These are phyloP conservation scores for Electrona antarctica DNA, from an alignment of 2,113 vertebrate genomes.

Conservation along the genomic window DNA sequence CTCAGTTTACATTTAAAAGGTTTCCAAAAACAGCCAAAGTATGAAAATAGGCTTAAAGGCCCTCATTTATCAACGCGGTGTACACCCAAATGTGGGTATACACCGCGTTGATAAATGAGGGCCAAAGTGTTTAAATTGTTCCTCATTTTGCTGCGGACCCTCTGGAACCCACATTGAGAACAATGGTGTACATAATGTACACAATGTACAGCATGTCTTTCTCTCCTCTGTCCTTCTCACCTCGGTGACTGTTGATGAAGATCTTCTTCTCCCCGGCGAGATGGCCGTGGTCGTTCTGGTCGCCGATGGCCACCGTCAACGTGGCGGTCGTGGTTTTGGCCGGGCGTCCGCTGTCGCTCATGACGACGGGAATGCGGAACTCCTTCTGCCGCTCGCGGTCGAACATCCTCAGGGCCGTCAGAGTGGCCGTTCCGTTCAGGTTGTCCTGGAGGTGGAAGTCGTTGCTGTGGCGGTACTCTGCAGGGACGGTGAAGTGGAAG, in stretches of 20 bases:
- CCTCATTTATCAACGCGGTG: no score
- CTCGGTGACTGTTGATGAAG: conserved; percentile 83
- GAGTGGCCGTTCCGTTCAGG: conserved; percentile 83
- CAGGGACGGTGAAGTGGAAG: conserved; percentile 80
- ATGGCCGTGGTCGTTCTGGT: conserved; percentile 89
- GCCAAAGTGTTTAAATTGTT: no score
- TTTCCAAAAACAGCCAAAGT: no score
- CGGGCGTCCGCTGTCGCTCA: conserved; percentile 86
- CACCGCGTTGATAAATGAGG: no score
- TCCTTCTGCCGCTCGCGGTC: conserved; percentile 87
- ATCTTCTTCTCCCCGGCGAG: conserved; percentile 83
- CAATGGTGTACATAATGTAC: no score
- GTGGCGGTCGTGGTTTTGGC: conserved; percentile 84
- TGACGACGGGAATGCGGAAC: conserved; percentile 83
- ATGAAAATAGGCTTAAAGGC: no score
- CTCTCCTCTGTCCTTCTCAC: conserved; percentile 63
- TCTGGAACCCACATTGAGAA: no score
- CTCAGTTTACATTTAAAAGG: no score
- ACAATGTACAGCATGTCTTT: no score
- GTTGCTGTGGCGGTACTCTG: conserved; percentile 77
- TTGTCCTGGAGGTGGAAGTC: conserved; percentile 89
- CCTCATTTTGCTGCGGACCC: no score
- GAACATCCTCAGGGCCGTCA: conserved; percentile 85
- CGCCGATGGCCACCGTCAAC: conserved; percentile 86
- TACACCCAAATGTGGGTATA: no score